Evolutionary conservation across 1,140 invertebrate genomes (phyloP).

Genomic region (Ostrea edulis): DNA sequence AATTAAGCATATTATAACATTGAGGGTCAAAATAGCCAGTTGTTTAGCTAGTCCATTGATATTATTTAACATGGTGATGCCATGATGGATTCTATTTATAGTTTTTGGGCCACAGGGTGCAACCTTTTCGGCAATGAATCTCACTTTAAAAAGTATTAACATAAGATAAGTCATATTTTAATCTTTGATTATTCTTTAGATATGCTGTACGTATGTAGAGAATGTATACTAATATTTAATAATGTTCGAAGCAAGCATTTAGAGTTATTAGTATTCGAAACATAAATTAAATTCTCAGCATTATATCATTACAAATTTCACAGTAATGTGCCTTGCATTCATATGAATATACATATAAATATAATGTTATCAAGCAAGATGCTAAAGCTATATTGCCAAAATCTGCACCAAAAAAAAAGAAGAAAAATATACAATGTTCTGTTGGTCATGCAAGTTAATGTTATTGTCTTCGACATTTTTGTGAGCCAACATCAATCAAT

Average conservation of each 20-base stretch:
- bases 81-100: neutral
- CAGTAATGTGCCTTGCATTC: neutral
- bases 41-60: constrained; percentile 13
- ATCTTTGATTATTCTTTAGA: neutral
- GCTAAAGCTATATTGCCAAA: neutral
- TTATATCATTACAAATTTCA: neutral
- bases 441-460: neutral
- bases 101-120: constrained; percentile 18
- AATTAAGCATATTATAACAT: constrained; percentile 31
- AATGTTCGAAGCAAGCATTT: constrained; percentile 1
- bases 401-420: neutral
- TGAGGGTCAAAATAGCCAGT: constrained; percentile 21
- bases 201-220: neutral
- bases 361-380: neutral
- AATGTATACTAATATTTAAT: neutral
- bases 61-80: constrained; percentile 7
- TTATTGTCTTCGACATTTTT: neutral
- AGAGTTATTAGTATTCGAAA: neutral
- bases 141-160: constrained; percentile 16
- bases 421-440: neutral
- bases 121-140: constrained; percentile 17
- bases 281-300: neutral
- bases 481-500: neutral
- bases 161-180: neutral
- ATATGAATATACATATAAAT: neutral